Evolutionary conservation across 1,140 invertebrate species (phyloP).

Genomic region (Sycophila sp.): DNA sequence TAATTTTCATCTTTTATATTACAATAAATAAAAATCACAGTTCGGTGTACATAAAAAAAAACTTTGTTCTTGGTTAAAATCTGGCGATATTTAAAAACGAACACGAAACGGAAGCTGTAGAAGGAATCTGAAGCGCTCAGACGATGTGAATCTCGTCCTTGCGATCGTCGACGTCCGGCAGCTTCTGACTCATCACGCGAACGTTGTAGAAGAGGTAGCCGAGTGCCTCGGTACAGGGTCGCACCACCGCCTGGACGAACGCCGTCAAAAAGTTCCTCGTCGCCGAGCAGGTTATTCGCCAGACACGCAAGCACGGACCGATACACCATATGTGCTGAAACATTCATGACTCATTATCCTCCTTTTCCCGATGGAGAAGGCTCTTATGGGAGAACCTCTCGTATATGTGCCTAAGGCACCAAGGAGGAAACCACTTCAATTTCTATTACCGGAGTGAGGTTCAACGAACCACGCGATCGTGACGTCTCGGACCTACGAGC

Average conservation of each 20-base stretch:
- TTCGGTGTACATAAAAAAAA: neutral
- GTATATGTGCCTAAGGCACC: too few species aligned
- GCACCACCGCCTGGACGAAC: constrained; percentile 71
- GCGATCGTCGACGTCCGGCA: constrained; percentile 59
- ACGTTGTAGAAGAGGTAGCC: constrained; percentile 75
- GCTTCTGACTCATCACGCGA: constrained; percentile 68
- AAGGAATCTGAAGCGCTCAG: constrained; percentile 40
- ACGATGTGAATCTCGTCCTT: constrained; percentile 67
- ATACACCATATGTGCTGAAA: constrained; percentile 80
- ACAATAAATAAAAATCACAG: neutral
- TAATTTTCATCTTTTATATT: too few species aligned
- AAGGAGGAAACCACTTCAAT: neutral
- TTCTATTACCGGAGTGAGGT: neutral
- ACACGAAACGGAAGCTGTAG: neutral
- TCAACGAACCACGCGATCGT: too few species aligned
- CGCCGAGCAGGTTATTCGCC: constrained; percentile 75
- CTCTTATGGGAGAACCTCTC: too few species aligned
- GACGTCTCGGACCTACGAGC: too few species aligned
- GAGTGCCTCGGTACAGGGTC: constrained; percentile 71
- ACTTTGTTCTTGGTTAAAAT: neutral
- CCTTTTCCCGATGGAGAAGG: too few species aligned
- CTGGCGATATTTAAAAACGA: neutral
- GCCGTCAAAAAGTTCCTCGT: constrained; percentile 69
- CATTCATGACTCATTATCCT: constrained; percentile 1
- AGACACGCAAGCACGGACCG: constrained; percentile 72